Base-by-base conservation (phyloP, 2,113 vertebrate species). In the Cottus gobio region DNA sequence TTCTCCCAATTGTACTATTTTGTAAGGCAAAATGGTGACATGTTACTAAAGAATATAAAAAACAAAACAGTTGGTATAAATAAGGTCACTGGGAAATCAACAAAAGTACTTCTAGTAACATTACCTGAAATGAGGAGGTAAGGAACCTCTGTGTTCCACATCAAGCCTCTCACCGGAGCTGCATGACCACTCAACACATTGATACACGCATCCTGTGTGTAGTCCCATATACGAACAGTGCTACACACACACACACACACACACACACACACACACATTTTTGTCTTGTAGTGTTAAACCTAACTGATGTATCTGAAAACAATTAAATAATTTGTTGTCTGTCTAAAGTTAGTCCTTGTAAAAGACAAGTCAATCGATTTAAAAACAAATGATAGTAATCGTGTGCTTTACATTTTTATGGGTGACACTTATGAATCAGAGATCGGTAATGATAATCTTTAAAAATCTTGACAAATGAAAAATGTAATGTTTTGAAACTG, bases 61-160 rank as follows among this genome's bases (percentile, higher is more conserved):
- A 39, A 42, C 24, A 31, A 52, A 54, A 5, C 31, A 60, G 11
- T 31, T 44, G 36, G 16, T 46, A 20, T 24, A 24, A 24, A 42
- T 22, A 37, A 28, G 5, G 12, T 7, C 30, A 30, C 0, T 13
- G 11, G 10, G 52, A 1, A 36, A 69, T 34, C 4, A 26, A 28
- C 26, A 13, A 15, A 7, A 16, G 1, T 52, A 50, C 12, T 54
- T 54, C 22, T 1, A 16, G 39, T 18, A 13, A 10, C 0, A 2
- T 73, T 73, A 93, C 93, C 98, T n/a, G 98, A 99, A 61, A 97
- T 92, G 15, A 99, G 94, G 6, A 99, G 95, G 74, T 97, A 98
- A 0, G 98, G 98, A 79, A 99, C 95, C 93, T 99, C 98, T 0
- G 97, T 95, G 91, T 98, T 99, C 98, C 98, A 99, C 97, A 98